Evolutionary conservation across 2,888 invertebrate species (phyloP).

Genomic region (Penaeus monodon): DNA sequence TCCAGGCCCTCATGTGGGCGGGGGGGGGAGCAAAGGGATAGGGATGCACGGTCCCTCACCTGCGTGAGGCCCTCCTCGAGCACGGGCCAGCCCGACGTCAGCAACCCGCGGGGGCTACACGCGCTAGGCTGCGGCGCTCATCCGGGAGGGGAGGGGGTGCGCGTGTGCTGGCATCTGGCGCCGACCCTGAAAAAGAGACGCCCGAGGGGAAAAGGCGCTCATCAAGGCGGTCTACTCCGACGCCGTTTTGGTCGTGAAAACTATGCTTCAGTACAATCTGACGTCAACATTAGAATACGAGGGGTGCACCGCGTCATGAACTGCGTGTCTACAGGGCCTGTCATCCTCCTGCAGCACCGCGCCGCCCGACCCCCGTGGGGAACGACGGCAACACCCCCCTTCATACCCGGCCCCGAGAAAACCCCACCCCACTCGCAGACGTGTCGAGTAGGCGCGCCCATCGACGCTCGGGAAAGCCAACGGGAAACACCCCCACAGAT

Average conservation of each 20-base stretch:
- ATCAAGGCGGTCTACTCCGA: conserved; percentile 61
- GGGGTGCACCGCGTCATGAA: conserved; percentile 53
- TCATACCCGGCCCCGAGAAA: conserved; percentile 52
- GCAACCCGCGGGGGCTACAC: conserved; percentile 76
- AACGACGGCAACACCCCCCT: conserved; percentile 51
- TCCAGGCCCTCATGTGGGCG: conserved; percentile 63
- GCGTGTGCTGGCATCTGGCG: conserved; percentile 73
- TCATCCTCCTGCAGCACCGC: conserved; percentile 32
- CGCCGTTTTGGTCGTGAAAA: conserved; percentile 34
- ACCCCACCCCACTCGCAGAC: conserved; percentile 21
- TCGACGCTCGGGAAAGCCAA: conserved; percentile 40
- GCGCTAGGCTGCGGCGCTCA: conserved; percentile 76
- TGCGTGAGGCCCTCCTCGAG: conserved; percentile 72
- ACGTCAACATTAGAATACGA: conserved; percentile 40
- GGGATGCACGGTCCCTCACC: conserved; percentile 65
- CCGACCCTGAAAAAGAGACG: conserved; percentile 74
- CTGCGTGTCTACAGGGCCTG: conserved; percentile 36
- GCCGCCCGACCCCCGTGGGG: conserved; percentile 35
- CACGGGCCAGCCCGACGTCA: conserved; percentile 75
- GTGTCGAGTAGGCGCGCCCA: conserved; percentile 55
- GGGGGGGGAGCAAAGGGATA: conserved; percentile 63
- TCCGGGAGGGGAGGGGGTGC: conserved; percentile 75
- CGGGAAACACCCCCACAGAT: conserved; percentile 61
- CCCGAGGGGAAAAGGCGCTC: conserved; percentile 69
- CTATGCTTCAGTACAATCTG: conserved; percentile 32